These are phyloP conservation scores for Pseudococcus viburni DNA, from an alignment of 2,888 invertebrate genomes.

Conservation along the genomic window DNA sequence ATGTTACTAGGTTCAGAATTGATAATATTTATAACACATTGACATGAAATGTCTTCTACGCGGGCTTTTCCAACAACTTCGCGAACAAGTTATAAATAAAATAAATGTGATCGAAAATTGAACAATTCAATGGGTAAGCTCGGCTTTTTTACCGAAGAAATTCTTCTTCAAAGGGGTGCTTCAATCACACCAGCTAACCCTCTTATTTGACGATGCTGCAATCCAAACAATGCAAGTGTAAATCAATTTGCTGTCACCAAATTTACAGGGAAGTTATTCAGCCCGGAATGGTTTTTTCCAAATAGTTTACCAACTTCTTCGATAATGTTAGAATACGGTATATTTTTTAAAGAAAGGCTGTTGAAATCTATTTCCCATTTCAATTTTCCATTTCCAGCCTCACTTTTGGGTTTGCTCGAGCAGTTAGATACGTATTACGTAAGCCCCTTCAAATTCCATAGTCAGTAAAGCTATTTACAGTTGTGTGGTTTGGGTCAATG, in stretches of 20 bases:
- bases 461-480: neutral
- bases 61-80: neutral
- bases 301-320: neutral
- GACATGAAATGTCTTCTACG: neutral
- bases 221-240: neutral
- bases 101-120: neutral
- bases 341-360: neutral
- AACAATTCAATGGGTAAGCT: neutral
- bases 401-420: neutral
- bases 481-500: neutral
- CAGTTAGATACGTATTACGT: neutral
- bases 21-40: constrained; percentile 18
- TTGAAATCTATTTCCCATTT: neutral
- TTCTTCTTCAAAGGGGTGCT: neutral
- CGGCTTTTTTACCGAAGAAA: neutral
- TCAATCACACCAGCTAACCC: neutral
- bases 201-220: neutral
- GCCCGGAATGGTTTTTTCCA: neutral
- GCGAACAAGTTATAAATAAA: constrained; percentile 29
- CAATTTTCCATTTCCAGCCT: neutral
- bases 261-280: constrained; percentile 4
- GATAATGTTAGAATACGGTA: neutral
- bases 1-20: neutral
- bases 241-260: neutral
- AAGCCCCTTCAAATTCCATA: neutral